Evolutionary conservation across 53 echinoderm and acorn worm genomes (phyloP).

Genomic region (Pentamera pediparva): DNA sequence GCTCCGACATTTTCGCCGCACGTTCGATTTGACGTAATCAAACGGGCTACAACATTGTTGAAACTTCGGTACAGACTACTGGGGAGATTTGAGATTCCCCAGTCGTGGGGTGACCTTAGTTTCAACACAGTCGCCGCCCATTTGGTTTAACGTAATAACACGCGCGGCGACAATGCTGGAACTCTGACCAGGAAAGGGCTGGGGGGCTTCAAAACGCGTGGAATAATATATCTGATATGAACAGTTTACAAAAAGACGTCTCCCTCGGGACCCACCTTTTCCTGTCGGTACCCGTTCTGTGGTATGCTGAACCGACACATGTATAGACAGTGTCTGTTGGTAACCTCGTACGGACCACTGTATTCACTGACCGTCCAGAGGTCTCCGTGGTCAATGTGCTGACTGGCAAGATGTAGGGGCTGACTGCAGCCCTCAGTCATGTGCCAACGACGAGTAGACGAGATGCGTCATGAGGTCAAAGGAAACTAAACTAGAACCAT

Average conservation of each 20-base stretch:
- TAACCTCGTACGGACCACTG: slow-evolving; percentile 18
- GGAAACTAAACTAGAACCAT: neutral
- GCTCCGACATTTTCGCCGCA: too few species aligned
- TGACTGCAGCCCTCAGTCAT: slow-evolving; percentile 31
- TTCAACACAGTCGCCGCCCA: too few species aligned
- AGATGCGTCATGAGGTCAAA: neutral
- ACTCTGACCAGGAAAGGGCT: too few species aligned
- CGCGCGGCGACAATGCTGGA: too few species aligned
- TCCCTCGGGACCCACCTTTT: slow-evolving; percentile 40
- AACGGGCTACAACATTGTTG: too few species aligned
- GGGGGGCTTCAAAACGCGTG: too few species aligned
- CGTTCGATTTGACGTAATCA: too few species aligned
- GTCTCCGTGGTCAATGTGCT: slow-evolving; percentile 33
- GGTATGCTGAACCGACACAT: slow-evolving; percentile 53
- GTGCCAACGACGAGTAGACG: slow-evolving; percentile 45
- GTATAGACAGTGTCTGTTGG: slow-evolving; percentile 17
- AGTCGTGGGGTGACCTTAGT: too few species aligned
- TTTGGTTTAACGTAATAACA: too few species aligned
- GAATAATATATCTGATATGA: too few species aligned
- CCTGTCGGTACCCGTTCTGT: slow-evolving; percentile 48
- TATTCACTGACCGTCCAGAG: slow-evolving; percentile 36
- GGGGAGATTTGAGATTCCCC: too few species aligned
- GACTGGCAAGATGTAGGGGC: slow-evolving; percentile 40
- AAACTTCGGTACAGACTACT: too few species aligned
- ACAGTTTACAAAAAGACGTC: neutral